Conservation (phyloP, 2,797 vertebrate genomes). For the Aselliscus stoliczkanus region DNA sequence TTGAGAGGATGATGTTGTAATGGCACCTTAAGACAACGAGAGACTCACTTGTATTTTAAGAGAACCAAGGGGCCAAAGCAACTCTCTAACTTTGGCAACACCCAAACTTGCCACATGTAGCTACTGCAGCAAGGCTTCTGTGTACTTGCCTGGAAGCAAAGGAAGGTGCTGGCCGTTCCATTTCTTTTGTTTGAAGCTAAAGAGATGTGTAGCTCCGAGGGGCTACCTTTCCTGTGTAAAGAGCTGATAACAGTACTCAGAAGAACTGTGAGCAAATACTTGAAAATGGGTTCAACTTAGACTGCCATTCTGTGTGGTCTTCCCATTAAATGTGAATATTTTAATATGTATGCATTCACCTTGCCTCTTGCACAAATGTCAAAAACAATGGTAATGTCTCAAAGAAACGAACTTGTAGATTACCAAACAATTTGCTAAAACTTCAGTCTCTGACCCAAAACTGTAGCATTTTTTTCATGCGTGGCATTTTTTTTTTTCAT, state of each 20-base stretch:
- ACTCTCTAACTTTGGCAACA: slow-evolving; percentile 83
- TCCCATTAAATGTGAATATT: slow-evolving; percentile 99
- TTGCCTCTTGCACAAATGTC: slow-evolving; percentile 89
- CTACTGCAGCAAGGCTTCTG: slow-evolving; percentile 73
- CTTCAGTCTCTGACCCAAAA: slow-evolving; percentile 83
- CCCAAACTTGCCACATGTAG: slow-evolving; percentile 79
- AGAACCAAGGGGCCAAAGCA: slow-evolving; percentile 91
- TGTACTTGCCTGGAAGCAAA: slow-evolving; percentile 78
- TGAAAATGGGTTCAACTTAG: slow-evolving; percentile 94
- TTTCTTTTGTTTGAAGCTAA: slow-evolving; percentile 84
- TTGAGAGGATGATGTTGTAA: slow-evolving; percentile 75
- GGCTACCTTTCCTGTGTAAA: slow-evolving; percentile 76
- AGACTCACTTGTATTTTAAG: slow-evolving; percentile 85
- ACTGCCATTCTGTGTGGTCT: slow-evolving; percentile 91
- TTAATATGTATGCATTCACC: slow-evolving; percentile 88
- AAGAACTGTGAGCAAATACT: slow-evolving; percentile 89
- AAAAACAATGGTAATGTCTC: slow-evolving; percentile 81
- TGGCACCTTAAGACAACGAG: slow-evolving; percentile 76
- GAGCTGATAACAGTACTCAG: slow-evolving; percentile 76
- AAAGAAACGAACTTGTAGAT: slow-evolving; percentile 79
- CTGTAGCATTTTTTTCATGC: slow-evolving; percentile 80
- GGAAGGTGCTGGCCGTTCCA: slow-evolving; percentile 86
- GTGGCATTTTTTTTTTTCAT: slow-evolving; percentile 75
- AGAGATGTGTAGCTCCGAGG: slow-evolving; percentile 78
- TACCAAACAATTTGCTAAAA: slow-evolving; percentile 83